Evolutionary conservation across 2,888 invertebrate genomes (phyloP), one percentile per base, ranked within the genome.

Genomic region (Micoletzkya japonica): DNA sequence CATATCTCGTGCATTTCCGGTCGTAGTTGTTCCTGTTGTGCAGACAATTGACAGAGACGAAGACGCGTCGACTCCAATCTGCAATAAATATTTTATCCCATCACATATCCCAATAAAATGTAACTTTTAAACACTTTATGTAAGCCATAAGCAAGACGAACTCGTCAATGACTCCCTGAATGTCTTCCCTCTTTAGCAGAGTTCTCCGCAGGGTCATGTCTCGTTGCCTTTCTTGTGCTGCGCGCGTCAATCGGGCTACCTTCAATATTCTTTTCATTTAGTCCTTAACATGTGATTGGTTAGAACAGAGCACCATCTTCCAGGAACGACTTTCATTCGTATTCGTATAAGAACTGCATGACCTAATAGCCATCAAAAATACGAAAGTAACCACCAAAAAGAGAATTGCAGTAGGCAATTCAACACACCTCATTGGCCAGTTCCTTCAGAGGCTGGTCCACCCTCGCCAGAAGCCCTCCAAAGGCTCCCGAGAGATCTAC

Each of bases 191-290:
- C 71, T 70, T 76, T 28, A 87, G 81, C 50, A 87, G 75, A 75
- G 90, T 88, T 70, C 91, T 88, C 37, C 91, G 86, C 20, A 90
- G 88, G 0, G 90, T 90, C 34, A 92, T 89, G 82, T 92, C 91
- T 67, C 90, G 87, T 82, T 91, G 91, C 36, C 91, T 86, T 77
- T 91, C 91, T 59, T 90, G 89, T 7, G 91, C 89, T 73, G 90
- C 88, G 70, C 90, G 76, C 57, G 81, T 79, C 4, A 85, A 70
- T 0, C 67, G 71, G 7, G 75, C 72, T 20, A 82, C 66, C 64
- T 82, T 78, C 7, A 63, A 44, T 44, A 44, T 44, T 14, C 20
- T 14, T 20, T 44, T 44, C 44, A 44, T 44, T 10, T 44, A 14
- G 20, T 44, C 10, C 10, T 14, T 44, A 20, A 44, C 10, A 44